Percentiles rank a stretch among this genome's conserved stretches.
phyloP scores from a whole-genome alignment of 2,113 vertebrate genomes.

The Ophthalmolycus amberensis region DNA sequence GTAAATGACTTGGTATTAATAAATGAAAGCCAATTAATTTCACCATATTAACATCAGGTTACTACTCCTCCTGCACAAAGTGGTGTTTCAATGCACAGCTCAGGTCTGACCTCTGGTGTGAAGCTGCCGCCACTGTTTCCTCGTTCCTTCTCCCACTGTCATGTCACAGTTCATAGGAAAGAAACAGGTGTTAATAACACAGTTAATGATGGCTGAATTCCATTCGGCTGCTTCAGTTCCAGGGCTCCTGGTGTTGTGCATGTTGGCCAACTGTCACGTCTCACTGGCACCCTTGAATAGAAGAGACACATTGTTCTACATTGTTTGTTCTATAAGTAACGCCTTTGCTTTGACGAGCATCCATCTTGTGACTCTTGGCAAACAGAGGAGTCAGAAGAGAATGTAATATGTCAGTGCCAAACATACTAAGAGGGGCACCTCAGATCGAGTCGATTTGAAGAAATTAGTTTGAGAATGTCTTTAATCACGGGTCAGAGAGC shows the following conservation, averaged over 20 bases:
- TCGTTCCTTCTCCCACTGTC: too few species aligned
- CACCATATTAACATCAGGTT: background rate
- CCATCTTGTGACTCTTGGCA: background rate
- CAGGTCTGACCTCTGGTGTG: slow-evolving; percentile 57
- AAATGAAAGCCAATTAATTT: background rate
- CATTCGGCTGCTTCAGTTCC: background rate
- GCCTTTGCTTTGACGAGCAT: background rate
- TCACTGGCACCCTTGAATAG: background rate
- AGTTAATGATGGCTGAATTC: background rate
- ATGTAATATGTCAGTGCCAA: background rate
- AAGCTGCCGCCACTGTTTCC: background rate
- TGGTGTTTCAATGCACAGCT: slow-evolving; percentile 4
- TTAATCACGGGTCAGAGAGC: background rate
- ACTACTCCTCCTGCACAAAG: background rate
- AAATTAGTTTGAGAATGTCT: background rate
- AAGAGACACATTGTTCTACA: background rate
- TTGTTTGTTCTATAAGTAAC: background rate
- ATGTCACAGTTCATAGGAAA: too few species aligned
- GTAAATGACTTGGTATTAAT: background rate
- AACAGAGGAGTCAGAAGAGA: background rate
- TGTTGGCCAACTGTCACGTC: background rate
- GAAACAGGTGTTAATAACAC: too few species aligned
- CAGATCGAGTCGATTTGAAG: background rate
- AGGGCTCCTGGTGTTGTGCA: too few species aligned
- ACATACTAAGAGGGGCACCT: background rate